A percentile compares a stretch with the other conserved stretches of the same genome.
Evolutionary conservation across 2,113 vertebrate species (phyloP).

Genomic region (Gadus macrocephalus): DNA sequence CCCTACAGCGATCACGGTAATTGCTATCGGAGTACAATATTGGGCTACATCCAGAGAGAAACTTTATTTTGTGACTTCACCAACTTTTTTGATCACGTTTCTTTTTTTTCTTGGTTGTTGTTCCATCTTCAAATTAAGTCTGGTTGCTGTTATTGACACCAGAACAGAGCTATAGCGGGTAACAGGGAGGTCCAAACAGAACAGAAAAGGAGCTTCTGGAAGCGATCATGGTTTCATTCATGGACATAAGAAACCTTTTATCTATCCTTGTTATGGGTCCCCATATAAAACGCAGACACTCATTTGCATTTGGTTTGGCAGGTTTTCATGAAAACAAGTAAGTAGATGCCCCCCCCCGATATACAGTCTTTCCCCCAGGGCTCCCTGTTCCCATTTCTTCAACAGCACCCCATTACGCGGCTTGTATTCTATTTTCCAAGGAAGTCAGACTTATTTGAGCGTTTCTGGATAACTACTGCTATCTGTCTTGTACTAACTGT

Average conservation of each 20-base stretch:
- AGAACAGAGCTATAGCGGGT: constrained; percentile 60
- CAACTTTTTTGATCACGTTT: no score
- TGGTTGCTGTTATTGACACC: constrained; percentile 41
- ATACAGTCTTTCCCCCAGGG: neutral
- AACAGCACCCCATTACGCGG: neutral
- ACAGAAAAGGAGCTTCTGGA: constrained; percentile 36
- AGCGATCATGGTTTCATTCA: constrained; percentile 6
- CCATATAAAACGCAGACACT: neutral
- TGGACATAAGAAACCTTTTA: constrained; percentile 8
- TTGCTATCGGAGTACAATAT: constrained; percentile 55
- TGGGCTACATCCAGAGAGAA: constrained; percentile 58
- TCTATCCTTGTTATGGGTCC: constrained; percentile 25
- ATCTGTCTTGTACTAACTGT: neutral
- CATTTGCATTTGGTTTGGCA: neutral
- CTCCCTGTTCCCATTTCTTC: neutral
- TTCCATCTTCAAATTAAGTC: constrained; percentile 44
- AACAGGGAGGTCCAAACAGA: constrained; percentile 50
- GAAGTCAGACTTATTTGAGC: neutral
- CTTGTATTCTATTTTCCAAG: neutral
- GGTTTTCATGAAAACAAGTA: constrained; percentile 6
- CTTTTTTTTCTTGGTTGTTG: constrained; percentile 16
- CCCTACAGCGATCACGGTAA: constrained; percentile 50
- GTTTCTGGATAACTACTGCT: neutral
- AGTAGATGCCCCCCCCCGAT: neutral
- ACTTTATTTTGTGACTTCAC: constrained; percentile 51